Evolutionary conservation across 2,113 vertebrate genomes (phyloP), one percentile per base, ranked within the genome.

Genomic region (Isichthys henryi): DNA sequence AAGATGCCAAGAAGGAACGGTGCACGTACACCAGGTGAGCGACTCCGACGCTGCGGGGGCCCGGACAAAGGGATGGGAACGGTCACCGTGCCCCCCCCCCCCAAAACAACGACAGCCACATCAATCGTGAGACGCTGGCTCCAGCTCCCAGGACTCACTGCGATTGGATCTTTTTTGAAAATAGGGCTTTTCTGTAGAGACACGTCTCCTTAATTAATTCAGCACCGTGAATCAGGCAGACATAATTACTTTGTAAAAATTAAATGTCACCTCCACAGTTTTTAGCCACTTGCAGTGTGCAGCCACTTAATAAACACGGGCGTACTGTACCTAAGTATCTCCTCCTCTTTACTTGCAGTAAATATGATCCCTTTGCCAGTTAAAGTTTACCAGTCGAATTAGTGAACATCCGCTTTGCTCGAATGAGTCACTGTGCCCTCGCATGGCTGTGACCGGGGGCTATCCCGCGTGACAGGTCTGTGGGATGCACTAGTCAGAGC

Each of bases 211-310:
- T 88, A 91, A 90, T 91, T 92, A 87, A 91, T 92, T 89, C 90
- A 86, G 82, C 89, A 77, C 89, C 89, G 91, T 92, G 90, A 92
- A 93, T 92, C 91, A 90, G 45, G 31, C 35, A 89, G 50, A 52
- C 90, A 92, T 91, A 89, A 86, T 90, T 92, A 89, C 90, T 92
- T 91, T 88, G 91, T 92, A 48, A 39, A 27, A 86, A 88, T 74
- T 39, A 87, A 90, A 91, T 92, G 87, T 90, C 90, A 92, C 53
- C 89, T 92, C 86, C 77, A 89, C 62, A 88, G 90, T 91, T 90
- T 92, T 91, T 84, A 89, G 89, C 88, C 85, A 49, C 21, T 62
- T 13, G 66, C 19, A 45, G 27, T 49, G 50, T 86, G 39, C 3
- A 23, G 56, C 13, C n/a, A 9, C 6, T 1, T 5, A 52, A 87